phyloP scores from a whole-genome alignment of 2,888 invertebrate genomes.

The Agrochola circellaris region DNA sequence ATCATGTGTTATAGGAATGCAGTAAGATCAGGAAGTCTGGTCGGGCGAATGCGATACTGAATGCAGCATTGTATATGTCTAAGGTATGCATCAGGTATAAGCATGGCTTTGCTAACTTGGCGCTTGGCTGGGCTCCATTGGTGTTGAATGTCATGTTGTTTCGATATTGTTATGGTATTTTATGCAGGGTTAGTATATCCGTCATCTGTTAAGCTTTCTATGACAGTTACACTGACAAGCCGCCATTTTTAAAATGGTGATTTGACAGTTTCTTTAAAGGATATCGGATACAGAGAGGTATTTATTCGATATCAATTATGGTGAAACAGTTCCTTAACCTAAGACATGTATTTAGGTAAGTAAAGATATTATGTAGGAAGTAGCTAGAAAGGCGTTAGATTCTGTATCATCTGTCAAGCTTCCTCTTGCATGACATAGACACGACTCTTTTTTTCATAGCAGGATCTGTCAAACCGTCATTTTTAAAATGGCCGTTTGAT shows the following conservation, averaged over 20 bases:
- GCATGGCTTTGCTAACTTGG: conserved; percentile 70
- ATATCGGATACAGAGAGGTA: neutral
- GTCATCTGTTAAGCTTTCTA: neutral
- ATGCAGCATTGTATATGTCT: conserved; percentile 92
- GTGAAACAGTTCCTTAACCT: neutral
- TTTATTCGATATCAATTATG: neutral
- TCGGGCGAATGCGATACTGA: conserved; percentile 92
- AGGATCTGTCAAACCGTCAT: neutral
- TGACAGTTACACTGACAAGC: too few species aligned
- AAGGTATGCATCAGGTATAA: conserved; percentile 90
- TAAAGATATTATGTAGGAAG: neutral
- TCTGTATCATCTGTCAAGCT: conserved; percentile 1
- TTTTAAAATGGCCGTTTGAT: neutral
- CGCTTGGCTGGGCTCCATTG: conserved; percentile 59
- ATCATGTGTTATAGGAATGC: conserved; percentile 90
- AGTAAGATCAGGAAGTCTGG: conserved; percentile 91
- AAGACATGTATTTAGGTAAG: neutral
- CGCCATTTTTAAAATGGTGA: neutral
- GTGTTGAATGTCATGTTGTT: conserved; percentile 54
- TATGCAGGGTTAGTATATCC: neutral
- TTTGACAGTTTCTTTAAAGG: neutral
- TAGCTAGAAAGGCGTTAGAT: neutral
- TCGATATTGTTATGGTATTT: conserved; percentile 15
- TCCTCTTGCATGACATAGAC: neutral
- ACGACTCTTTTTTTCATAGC: neutral